phyloP scores from a whole-genome alignment of 53 echinoderm and acorn worm species.

The Luidia sarsii region DNA sequence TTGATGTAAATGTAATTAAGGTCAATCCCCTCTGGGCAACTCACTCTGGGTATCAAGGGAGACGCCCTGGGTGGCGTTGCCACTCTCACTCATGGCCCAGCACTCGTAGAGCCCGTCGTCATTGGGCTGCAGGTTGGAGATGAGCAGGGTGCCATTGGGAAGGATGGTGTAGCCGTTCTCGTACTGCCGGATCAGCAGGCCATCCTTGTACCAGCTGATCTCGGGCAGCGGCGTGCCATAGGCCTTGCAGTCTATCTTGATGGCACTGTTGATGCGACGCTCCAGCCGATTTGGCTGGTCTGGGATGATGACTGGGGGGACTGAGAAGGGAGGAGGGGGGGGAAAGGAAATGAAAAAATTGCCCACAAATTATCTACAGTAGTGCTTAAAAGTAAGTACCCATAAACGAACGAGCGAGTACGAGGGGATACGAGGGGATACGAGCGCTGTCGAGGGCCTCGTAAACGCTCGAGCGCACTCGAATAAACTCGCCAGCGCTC shows the following conservation, averaged over 20 bases:
- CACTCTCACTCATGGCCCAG: constrained; percentile 72
- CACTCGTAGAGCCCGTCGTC: constrained; percentile 88
- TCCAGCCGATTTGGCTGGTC: constrained; percentile 58
- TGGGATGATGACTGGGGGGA: constrained; percentile 71
- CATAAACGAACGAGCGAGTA: too few species aligned
- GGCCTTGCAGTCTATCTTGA: constrained; percentile 74
- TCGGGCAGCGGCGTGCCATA: constrained; percentile 76
- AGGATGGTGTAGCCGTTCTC: constrained; percentile 84
- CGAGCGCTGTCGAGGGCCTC: too few species aligned
- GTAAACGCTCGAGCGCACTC: too few species aligned
- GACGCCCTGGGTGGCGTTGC: constrained; percentile 64
- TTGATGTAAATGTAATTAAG: too few species aligned
- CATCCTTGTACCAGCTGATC: constrained; percentile 87
- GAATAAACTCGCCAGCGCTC: too few species aligned
- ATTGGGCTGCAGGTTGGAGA: constrained; percentile 80
- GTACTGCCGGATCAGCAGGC: constrained; percentile 55
- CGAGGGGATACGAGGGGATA: too few species aligned
- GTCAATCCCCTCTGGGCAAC: too few species aligned
- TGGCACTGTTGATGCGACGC: constrained; percentile 63
- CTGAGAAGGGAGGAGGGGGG: too few species aligned
- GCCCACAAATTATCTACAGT: too few species aligned
- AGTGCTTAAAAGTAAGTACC: too few species aligned
- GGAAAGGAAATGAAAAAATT: too few species aligned
- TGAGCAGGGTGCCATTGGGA: constrained; percentile 74
- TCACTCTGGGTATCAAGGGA: constrained; percentile 84